phyloP scores from a whole-genome alignment of 2,113 vertebrate genomes.

The Pygoscelis adeliae region DNA sequence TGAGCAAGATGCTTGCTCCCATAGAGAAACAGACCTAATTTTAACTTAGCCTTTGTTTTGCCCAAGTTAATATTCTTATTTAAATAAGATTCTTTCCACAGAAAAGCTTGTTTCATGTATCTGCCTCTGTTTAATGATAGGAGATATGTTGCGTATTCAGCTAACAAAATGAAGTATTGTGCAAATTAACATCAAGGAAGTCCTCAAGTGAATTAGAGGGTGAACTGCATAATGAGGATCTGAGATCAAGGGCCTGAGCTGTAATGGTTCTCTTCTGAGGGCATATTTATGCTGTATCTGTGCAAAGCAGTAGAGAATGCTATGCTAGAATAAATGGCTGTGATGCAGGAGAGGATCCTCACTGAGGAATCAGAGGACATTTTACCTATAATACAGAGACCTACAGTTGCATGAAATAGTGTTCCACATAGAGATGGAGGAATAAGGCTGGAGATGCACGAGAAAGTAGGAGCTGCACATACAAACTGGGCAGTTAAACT shows the following conservation, averaged over 20 bases:
- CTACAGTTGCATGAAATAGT: not conserved
- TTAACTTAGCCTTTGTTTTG: not conserved
- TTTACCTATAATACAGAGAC: not conserved
- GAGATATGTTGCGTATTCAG: slow-evolving; percentile 1
- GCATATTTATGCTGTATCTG: slow-evolving; percentile 64
- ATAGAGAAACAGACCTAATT: not conserved
- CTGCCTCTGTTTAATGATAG: slow-evolving; percentile 1
- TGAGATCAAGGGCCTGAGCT: slow-evolving; percentile 65
- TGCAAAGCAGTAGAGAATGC: slow-evolving; percentile 10
- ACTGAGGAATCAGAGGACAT: not conserved
- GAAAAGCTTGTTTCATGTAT: slow-evolving; percentile 33
- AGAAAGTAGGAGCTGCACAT: not conserved
- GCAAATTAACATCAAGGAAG: slow-evolving; percentile 64
- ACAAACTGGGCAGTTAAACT: not conserved
- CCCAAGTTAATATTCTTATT: not conserved
- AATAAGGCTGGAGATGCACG: not conserved
- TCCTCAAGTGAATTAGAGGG: slow-evolving; percentile 64
- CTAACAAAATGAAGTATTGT: slow-evolving; percentile 66
- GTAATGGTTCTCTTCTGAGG: slow-evolving; percentile 56
- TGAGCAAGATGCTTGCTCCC: not conserved
- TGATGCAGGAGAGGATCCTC: not conserved
- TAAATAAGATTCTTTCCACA: not conserved
- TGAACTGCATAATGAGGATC: slow-evolving; percentile 66
- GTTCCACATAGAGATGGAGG: not conserved
- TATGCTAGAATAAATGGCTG: not conserved